Conservation (phyloP, 1,140 invertebrate genomes). For the Habropoda laboriosa region DNA sequence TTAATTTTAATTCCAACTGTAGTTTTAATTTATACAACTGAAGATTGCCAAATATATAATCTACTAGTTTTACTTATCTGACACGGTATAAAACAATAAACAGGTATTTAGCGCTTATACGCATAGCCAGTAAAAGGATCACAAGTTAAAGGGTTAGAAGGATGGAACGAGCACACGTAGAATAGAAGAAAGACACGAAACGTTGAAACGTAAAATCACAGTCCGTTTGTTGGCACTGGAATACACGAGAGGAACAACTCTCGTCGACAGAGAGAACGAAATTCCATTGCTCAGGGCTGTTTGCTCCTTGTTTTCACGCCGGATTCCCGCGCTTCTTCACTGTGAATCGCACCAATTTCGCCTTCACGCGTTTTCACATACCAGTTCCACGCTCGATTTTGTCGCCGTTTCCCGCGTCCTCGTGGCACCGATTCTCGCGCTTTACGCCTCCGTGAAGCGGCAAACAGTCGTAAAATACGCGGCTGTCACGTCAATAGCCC, state of each 20-base stretch:
- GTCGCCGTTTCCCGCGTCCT: conserved; percentile 30
- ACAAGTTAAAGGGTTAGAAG: no score
- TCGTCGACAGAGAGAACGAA: conserved; percentile 12
- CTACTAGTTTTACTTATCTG: no score
- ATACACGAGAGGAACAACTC: conserved; percentile 39
- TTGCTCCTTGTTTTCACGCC: neutral
- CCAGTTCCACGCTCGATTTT: conserved; percentile 10
- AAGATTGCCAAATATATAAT: no score
- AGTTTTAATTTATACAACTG: no score
- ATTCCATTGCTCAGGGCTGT: conserved; percentile 9
- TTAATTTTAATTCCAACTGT: no score
- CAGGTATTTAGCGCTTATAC: no score
- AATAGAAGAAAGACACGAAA: neutral
- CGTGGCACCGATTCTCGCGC: conserved; percentile 44
- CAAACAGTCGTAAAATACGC: neutral
- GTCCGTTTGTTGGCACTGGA: conserved; percentile 33
- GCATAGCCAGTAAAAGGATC: no score
- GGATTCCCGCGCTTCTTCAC: neutral
- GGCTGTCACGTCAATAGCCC: neutral
- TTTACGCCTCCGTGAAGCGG: conserved; percentile 35
- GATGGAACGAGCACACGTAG: no score
- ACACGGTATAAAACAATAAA: no score
- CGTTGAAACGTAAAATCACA: neutral
- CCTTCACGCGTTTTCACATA: neutral
- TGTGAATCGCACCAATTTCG: conserved; percentile 4